A percentile compares a stretch with the other conserved stretches of the same genome.
phyloP scores from a whole-genome alignment of 2,113 vertebrate species.

The Gyps fulvus region DNA sequence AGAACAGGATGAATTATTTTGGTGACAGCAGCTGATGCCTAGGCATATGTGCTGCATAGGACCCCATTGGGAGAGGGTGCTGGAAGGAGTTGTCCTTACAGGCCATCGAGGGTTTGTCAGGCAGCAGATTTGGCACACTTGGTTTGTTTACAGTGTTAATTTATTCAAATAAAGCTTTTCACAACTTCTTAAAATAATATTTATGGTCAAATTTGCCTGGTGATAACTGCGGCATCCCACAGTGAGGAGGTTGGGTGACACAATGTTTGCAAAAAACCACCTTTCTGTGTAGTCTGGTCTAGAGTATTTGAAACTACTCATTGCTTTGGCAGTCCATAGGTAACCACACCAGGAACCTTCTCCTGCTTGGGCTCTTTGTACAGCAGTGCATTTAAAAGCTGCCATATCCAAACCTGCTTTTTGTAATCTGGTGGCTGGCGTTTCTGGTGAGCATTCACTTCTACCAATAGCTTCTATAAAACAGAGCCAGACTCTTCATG shows the following conservation, averaged over 20 bases:
- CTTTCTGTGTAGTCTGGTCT: no score
- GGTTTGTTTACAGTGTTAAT: background rate
- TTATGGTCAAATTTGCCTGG: background rate
- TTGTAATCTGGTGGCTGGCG: accelerated
- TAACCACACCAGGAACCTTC: background rate
- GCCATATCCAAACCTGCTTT: no score
- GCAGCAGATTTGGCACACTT: background rate
- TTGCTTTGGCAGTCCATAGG: background rate
- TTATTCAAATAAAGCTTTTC: background rate
- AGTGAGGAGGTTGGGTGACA: background rate
- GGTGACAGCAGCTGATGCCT: background rate
- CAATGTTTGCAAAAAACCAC: accelerated
- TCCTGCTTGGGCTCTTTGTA: background rate
- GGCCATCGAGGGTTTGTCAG: background rate
- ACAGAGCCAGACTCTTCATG: accelerated
- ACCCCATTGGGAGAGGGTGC: accelerated
- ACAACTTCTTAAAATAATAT: background rate
- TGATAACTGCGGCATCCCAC: background rate
- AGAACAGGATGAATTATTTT: background rate
- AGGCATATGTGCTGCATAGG: background rate
- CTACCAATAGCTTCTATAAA: background rate
- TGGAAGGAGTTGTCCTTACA: background rate
- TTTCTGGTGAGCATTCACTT: background rate
- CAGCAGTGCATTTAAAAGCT: accelerated
- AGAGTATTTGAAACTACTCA: background rate